Evolutionary conservation across 2,113 vertebrate genomes (phyloP), one percentile per base, ranked within the genome.

Genomic region (Xiphophorus couchianus): DNA sequence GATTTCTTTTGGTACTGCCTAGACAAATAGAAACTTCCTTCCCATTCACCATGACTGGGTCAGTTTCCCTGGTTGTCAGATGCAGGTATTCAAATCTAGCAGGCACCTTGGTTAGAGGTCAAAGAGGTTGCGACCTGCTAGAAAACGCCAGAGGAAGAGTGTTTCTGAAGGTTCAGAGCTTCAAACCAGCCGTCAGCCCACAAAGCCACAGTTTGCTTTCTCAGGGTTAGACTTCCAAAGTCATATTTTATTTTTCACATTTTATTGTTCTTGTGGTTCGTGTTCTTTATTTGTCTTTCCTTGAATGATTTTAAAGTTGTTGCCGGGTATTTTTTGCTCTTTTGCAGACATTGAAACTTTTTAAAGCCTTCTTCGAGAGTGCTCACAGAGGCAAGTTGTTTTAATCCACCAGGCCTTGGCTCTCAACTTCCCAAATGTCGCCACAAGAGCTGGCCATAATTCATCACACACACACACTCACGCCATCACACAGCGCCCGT

Each of bases 391-490:
- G 81, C 85, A 77, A 86, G 84, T 84, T 0, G 5, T 68, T 66
- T 68, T 92, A 88, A 89, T 92, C 89, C 91, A 88, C 88, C 89
- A 90, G 83, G 90, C 87, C 90, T 89, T 89, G 77, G 68, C 72
- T 88, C 87, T 90, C 83, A 83, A 85, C 84, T 86, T 88, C 73
- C 76, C 71, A 82, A 88, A 91, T 86, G 86, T 74, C 63, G 73
- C 76, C 84, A 77, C 70, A 80, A 88, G 80, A 84, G 85, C 72
- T 42, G 64, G 64, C 80, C 84, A 86, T 89, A 91, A 82, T 69
- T 79, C 64, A 66, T 58, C 64, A 66, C 25, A 39, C 64, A 66
- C 35, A 65, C 62, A 35, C 62, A 35, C 13, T 65, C 39, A 54
- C 54, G 62, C 12, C 76, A 35, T 66, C 66, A 19, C 79, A 86